These are phyloP conservation scores for Drosophila navojoa DNA, from an alignment of 1,140 invertebrate species.

Conservation along the genomic window DNA sequence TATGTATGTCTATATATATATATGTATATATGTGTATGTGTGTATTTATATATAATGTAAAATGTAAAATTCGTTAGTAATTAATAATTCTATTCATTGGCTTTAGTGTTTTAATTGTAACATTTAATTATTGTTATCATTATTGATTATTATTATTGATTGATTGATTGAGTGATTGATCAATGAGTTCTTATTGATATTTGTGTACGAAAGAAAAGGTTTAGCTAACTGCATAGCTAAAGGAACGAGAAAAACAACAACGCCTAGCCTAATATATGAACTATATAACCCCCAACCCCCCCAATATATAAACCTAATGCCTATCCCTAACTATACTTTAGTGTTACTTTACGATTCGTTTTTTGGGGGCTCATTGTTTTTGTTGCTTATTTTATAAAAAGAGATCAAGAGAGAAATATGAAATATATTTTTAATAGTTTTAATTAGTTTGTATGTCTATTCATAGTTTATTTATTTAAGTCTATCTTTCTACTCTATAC, in stretches of 20 bases:
- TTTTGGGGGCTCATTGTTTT: conserved; percentile 68
- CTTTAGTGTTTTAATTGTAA: conserved; percentile 80
- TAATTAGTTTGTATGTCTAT: conserved; percentile 56
- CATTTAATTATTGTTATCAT: conserved; percentile 67
- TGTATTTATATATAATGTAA: conserved; percentile 39
- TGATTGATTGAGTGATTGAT: conserved; percentile 38
- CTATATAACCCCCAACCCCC: background rate
- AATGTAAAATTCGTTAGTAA: conserved; percentile 50
- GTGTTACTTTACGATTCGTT: background rate
- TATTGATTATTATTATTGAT: conserved; percentile 58
- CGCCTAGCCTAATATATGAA: conserved; percentile 70
- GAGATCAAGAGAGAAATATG: conserved; percentile 48
- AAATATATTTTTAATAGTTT: conserved; percentile 59
- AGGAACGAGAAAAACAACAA: too few species aligned
- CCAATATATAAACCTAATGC: background rate
- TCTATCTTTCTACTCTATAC: conserved; percentile 45
- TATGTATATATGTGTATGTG: conserved; percentile 11
- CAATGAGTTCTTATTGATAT: conserved; percentile 70
- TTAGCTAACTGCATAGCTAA: conserved; percentile 59
- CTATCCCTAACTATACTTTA: background rate
- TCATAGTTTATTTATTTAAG: conserved; percentile 77
- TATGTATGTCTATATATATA: background rate
- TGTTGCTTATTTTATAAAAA: conserved; percentile 81
- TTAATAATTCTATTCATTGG: conserved; percentile 77
- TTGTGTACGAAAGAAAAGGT: conserved; percentile 43